Base-by-base conservation (phyloP, 2,888 invertebrate genomes). In the Drosophila parthenogenetica region DNA sequence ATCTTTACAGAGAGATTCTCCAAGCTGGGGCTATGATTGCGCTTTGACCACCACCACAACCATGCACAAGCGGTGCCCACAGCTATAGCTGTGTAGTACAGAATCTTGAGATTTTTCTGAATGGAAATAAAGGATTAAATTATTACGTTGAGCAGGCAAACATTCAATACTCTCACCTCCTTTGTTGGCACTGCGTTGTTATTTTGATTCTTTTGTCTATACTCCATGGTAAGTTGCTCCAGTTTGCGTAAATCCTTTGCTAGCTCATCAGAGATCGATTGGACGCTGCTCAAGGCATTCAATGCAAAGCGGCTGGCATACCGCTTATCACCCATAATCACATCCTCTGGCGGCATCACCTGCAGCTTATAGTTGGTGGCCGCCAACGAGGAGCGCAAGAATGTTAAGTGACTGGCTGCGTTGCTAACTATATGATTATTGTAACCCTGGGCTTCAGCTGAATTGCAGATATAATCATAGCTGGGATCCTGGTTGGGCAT, bases 241-340 rank as follows among this genome's bases (percentile, higher is more conserved):
- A 92, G 66, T 10, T 81, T 81, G 3, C 69, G 67, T 2, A 92
- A 63, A 49, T 91, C 88, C 37, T 80, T 70, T 5, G 84, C 81
- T 22, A 91, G 82, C 48, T 91, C 91, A 16, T 87, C 78, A 0
- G 91, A 80, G 3, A 88, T 79, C 0, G 77, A 72, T 29, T 87
- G 79, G 3, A 92, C 68, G 49, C 91, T 91, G n/a, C 81, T 79
- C 2, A 92, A 50, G 0, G 92, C 90, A 39, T 91, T 90, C n/a
- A 92, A 40, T 0, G 92, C 91, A 59, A 91, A 91, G 46, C 90
- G 86, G 57, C 92, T 92, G 0, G 92, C 92, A 69, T 90, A 92
- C n/a, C 84, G 80, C 17, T 90, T 91, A 11, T 92, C 92, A 4
- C 91, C 91, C 0, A 92, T 80, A 5, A 92, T 62, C n/a, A 91